phyloP scores from a whole-genome alignment of 2,888 invertebrate species.

The Chrysolina haemoptera region DNA sequence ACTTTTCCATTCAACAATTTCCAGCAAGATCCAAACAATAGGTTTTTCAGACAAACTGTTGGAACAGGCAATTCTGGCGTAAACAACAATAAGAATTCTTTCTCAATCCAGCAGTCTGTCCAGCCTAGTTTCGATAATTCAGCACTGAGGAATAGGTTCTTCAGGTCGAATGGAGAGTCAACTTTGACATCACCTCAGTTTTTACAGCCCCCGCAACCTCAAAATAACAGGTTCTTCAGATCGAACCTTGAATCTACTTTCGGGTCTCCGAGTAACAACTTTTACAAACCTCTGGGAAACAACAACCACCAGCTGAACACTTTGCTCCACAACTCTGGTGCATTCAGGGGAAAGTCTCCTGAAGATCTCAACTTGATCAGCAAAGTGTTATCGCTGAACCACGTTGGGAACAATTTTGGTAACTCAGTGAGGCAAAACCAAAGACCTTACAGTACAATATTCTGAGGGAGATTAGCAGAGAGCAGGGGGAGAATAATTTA shows the following conservation, averaged over 20 bases:
- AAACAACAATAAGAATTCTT: conserved; percentile 40
- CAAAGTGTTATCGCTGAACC: conserved; percentile 85
- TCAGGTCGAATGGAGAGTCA: conserved; percentile 51
- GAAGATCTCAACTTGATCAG: conserved; percentile 87
- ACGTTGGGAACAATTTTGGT: conserved; percentile 61
- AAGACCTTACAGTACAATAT: conserved; percentile 23
- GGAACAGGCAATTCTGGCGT: conserved; percentile 45
- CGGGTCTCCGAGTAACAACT: conserved; percentile 28
- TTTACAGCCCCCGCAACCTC: conserved; percentile 31
- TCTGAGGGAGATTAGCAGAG: conserved; percentile 22
- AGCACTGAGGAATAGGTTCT: conserved; percentile 46
- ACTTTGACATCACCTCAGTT: conserved; percentile 35
- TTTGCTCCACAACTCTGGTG: conserved; percentile 77
- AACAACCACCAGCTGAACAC: conserved; percentile 73
- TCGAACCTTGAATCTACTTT: conserved; percentile 45
- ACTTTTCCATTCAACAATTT: conserved; percentile 42
- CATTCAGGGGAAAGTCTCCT: conserved; percentile 72
- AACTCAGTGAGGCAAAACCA: conserved; percentile 28
- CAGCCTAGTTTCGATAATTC: conserved; percentile 40
- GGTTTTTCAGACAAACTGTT: conserved; percentile 66
- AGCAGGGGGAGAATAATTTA: conserved; percentile 36
- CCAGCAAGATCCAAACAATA: conserved; percentile 47
- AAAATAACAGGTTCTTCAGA: conserved; percentile 52
- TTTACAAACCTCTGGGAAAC: conserved; percentile 27
- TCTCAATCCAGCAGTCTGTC: conserved; percentile 51